Base-by-base conservation (phyloP, 2,113 vertebrate genomes). In the Dipodomys spectabilis region DNA sequence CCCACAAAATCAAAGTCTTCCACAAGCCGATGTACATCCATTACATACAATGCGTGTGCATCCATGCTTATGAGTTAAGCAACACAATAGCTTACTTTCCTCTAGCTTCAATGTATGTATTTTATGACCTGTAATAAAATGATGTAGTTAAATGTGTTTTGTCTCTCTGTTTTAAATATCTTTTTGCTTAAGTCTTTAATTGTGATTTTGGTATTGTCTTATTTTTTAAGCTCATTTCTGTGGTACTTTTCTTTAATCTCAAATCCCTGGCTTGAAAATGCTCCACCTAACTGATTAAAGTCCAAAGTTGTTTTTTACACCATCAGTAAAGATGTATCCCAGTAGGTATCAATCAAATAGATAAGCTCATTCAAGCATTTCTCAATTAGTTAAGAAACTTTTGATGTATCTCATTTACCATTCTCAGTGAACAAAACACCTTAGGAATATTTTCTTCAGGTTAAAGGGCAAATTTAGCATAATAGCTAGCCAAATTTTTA, bases 341-440 rank as follows among this genome's bases (percentile, higher is more conserved):
- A 87, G 69, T 84, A 95, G 95, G 73, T 82, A 94, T 27, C 81
- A 97, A 72, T 96, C 82, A 97, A 79, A 88, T 32, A 86, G 86
- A 87, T 74, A 94, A 95, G 83, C 96, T 87, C 86, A 93, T 91
- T 97, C 94, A 94, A 96, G 83, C 84, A 95, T 95, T 96, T 95
- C 82, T 95, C 88, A 96, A 92, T 96, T 97, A 97, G 92, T 84
- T 92, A 89, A 87, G 71, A 95, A 97, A 92, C 35, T 96, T 95
- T 88, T 93, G 67, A 89, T 88, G 79, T 62, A 88, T 93, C 73
- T 94, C 86, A 95, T 97, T 97, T 97, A 95, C 74, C 18, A n/a
- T 93, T 93, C 86, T 77, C 82, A 22, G 64, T 93, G 90, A 97
- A 95, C 20, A 91, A 93, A 94, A 90, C 78, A 92, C 87, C 93